A percentile compares a stretch with the other conserved stretches of the same genome.
These are phyloP conservation scores for Podarcis muralis DNA, from an alignment of 2,113 vertebrate genomes.

Conservation along the genomic window DNA sequence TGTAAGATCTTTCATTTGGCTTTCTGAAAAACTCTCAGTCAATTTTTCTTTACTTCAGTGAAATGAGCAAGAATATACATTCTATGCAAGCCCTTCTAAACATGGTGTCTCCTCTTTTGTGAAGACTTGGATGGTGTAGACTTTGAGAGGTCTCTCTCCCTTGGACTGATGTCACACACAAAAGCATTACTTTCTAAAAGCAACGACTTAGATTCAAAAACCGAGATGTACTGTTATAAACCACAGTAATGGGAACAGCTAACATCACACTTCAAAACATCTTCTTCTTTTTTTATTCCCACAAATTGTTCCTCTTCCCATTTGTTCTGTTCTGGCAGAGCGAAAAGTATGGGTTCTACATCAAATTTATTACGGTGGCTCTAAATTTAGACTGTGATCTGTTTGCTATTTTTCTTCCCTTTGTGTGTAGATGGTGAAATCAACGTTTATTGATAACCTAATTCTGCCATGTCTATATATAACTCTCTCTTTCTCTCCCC, in stretches of 20 bases:
- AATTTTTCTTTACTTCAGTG: neutral
- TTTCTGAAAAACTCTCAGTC: neutral
- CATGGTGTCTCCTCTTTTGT: neutral
- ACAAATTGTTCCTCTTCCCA: neutral
- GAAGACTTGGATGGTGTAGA: neutral
- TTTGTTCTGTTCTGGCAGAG: neutral
- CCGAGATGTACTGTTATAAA: neutral
- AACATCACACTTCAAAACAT: neutral
- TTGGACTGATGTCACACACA: too few species aligned
- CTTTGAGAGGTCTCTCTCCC: neutral
- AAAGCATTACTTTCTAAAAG: neutral
- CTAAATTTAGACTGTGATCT: conserved; percentile 7
- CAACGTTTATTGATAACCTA: conserved; percentile 22
- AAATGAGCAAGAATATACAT: too few species aligned
- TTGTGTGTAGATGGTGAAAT: neutral
- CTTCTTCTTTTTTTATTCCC: too few species aligned
- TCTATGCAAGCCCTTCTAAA: neutral
- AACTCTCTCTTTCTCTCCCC: neutral
- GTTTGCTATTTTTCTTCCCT: neutral
- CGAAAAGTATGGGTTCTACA: neutral
- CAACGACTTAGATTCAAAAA: neutral
- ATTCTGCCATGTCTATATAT: neutral
- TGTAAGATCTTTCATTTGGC: neutral
- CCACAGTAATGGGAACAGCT: neutral
- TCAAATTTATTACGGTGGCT: neutral